Evolutionary conservation across 1,140 invertebrate species (phyloP).

Genomic region (Panagrolaimus sp.): DNA sequence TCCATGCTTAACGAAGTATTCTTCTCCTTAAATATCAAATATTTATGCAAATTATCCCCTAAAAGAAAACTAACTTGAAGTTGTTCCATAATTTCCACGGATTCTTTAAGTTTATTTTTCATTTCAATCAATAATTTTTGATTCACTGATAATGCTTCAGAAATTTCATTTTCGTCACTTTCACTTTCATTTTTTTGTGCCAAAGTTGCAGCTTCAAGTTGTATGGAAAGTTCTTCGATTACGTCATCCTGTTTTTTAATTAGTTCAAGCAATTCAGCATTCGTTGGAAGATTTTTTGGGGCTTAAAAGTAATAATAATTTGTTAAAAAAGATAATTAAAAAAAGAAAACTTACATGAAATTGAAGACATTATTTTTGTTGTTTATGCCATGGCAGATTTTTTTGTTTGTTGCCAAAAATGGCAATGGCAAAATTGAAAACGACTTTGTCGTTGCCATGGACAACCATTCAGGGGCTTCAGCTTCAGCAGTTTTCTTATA

Average conservation of each 20-base stretch:
- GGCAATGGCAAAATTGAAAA: no score
- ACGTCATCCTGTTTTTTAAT: slow-evolving; percentile 8
- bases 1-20: neutral
- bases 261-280: neutral
- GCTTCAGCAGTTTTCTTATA: no score
- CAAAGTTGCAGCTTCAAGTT: neutral
- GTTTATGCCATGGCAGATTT: no score
- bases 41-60: neutral
- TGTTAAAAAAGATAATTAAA: no score
- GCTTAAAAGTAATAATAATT: neutral
- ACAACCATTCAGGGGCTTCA: no score
- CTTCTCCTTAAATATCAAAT: neutral
- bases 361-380: no score
- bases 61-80: neutral
- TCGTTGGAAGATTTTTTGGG: neutral
- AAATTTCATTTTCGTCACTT: neutral
- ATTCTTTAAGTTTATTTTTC: neutral
- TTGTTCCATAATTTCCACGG: neutral
- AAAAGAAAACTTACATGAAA: no score
- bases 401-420: no score
- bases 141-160: neutral
- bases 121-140: neutral
- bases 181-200: neutral
- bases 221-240: neutral
- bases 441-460: no score